Base-by-base conservation (phyloP, 2,888 invertebrate species). In the Hyppa rectilinea region DNA sequence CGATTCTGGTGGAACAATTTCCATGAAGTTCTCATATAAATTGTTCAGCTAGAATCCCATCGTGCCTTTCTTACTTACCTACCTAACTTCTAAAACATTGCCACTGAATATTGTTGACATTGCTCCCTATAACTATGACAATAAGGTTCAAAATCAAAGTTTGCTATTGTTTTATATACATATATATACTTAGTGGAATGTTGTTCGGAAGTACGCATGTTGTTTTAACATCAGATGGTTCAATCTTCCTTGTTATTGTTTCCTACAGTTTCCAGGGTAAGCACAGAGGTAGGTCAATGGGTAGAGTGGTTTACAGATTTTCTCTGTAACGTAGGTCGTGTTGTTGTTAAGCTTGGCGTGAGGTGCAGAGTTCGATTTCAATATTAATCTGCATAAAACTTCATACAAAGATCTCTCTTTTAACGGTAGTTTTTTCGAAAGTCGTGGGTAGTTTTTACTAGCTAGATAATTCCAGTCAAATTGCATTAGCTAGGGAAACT, bases 221-320 rank as follows among this genome's bases (percentile, higher is more conserved):
- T 79, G 45, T 50, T 75, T 9, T 56, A 36, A 52, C 36, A 80
- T 56, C 45, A 49, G 45, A 65, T 49, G 26, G 50, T 40, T 17
- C 5, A 14, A 50, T 2, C 47, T 61, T 53, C 29, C 23, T 56
- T 78, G 78, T 78, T 71, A 61, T 71, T 56, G 71, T 69, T 70
- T 69, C 20, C 17, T 56, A 9, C 7, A 56, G 31, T 59, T 69
- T 55, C 36, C n/a, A 6, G 34, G 26, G 38, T 45, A 34, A 55
- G 45, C 58, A 53, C 23, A 34, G 45, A 47, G 52, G 45, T 14
- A 59, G 72, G 45, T 69, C 72, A 38, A 3, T 9, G 17, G 4
- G 12, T 70, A 4, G 47, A 31, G 9, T 40, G 36, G 36, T 43
- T 56, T 4, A 23, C 34, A 1, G 10, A 43, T 56, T 45, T 45